Evolutionary conservation across 2,797 vertebrate species (phyloP), one percentile per base, ranked within the genome.

Genomic region (Heteromormyrus szaboi): DNA sequence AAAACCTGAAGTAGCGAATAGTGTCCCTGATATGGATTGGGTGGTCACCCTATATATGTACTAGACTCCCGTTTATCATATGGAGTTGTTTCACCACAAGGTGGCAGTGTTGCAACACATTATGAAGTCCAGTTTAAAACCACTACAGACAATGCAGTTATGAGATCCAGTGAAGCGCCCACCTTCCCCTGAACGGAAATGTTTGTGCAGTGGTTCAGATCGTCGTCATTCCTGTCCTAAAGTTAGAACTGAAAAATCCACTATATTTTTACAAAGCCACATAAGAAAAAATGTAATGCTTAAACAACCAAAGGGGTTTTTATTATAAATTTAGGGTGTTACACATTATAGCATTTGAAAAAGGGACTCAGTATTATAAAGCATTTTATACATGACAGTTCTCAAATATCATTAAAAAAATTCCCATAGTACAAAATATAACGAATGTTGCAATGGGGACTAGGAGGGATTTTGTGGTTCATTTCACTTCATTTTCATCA

Each of bases 71-170:
- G 17, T 81, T 46, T 81, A 9, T 8, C n/a, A 19, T 81, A 81
- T 11, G 19, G 76, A 46, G 76, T 11, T 19, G 7, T 81, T 46
- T 85, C n/a, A 85, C 81, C 85, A 87, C 50, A 87, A 48, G 85
- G 37, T 89, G 85, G 88, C 84, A 87, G 85, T 76, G 33, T 81
- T 89, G 54, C 44, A 54, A 22, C 4, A 56, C 0, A 86, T 33
- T 41, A 86, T 25, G n/a, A 50, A 29, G 50, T n/a, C 2, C 19
- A 3, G 19, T 46, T 46, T 46, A 81, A 81, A 46, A n/a, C 41
- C 37, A 14, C 68, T 37, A 29, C 59, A 72, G 68, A 37, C 68
- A 37, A 72, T 12, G 68, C 68, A 72, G 68, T 72, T 72, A 37
- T 33, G 68, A 37, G 68, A 17, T 37, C 25, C 65, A 33, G 68